phyloP scores from a whole-genome alignment of 2,888 invertebrate genomes.

The Andrena minutula region DNA sequence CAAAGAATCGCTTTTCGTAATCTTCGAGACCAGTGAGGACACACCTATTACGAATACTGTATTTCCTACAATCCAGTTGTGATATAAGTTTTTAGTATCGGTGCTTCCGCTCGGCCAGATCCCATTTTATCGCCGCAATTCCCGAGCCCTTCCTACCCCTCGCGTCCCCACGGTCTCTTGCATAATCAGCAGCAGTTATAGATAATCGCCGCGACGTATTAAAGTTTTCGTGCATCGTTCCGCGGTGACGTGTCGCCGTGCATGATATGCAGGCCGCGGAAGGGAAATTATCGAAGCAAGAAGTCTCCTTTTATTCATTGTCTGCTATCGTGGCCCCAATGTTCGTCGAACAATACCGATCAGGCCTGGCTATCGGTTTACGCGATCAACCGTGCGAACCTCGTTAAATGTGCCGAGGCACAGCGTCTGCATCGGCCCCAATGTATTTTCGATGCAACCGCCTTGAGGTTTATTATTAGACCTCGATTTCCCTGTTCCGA shows the following conservation, averaged over 20 bases:
- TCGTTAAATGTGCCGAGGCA: conserved; percentile 28
- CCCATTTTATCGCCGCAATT: conserved; percentile 32
- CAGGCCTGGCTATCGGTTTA: conserved; percentile 35
- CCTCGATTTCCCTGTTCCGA: conserved; percentile 42
- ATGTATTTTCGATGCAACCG: conserved; percentile 63
- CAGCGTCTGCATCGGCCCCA: conserved; percentile 44
- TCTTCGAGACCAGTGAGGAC: no score
- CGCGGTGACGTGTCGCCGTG: not conserved
- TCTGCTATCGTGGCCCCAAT: not conserved
- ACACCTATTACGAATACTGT: not conserved
- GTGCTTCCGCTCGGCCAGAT: not conserved
- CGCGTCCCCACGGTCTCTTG: conserved; percentile 7
- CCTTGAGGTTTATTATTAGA: conserved; percentile 61
- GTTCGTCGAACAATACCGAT: conserved; percentile 10
- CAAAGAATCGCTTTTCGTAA: no score
- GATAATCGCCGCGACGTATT: conserved; percentile 36
- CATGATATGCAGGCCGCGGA: not conserved
- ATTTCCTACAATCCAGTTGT: not conserved
- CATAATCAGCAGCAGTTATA: conserved; percentile 27
- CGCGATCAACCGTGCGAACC: conserved; percentile 34
- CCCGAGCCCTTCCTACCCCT: conserved; percentile 11
- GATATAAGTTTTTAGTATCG: not conserved
- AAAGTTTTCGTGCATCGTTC: conserved; percentile 39
- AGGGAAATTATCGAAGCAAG: not conserved
- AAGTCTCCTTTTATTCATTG: not conserved